A percentile compares a stretch with the other conserved stretches of the same genome.
Evolutionary conservation across 2,888 invertebrate species (phyloP).

Genomic region (Philhelius pedissequus): DNA sequence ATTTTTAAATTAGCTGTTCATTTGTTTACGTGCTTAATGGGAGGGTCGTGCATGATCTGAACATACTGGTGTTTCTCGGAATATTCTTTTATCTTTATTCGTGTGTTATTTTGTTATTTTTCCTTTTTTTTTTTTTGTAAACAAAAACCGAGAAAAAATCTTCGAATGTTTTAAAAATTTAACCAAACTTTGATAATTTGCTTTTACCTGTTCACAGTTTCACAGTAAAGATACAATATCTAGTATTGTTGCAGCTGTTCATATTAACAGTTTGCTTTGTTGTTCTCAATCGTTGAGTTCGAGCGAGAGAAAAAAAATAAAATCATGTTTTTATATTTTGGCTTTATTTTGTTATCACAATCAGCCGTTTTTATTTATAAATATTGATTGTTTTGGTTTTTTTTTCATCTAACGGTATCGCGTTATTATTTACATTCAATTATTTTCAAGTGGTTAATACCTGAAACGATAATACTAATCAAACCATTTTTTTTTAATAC

Average conservation of each 20-base stretch:
- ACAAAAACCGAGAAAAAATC: background rate
- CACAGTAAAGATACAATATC: background rate
- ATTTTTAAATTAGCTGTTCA: background rate
- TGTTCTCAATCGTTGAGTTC: conserved; percentile 35
- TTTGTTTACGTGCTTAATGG: conserved; percentile 38
- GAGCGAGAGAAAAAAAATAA: background rate
- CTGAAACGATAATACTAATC: background rate
- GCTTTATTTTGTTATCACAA: conserved; percentile 9
- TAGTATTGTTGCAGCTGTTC: background rate
- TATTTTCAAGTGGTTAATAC: background rate
- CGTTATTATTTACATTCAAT: background rate
- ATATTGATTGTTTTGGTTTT: background rate
- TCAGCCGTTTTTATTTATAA: conserved; percentile 22
- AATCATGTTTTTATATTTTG: background rate
- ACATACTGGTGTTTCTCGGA: background rate
- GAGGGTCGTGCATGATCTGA: background rate
- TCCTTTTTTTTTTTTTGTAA: background rate
- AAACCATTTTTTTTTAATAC: background rate
- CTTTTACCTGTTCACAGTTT: background rate
- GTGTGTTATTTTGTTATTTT: background rate
- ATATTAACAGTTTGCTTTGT: background rate
- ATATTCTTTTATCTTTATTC: background rate
- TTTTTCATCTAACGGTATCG: background rate
- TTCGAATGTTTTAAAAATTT: background rate
- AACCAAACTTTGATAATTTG: background rate